Conservation (phyloP, 1,140 invertebrate genomes). For the Ceratina australensis region DNA sequence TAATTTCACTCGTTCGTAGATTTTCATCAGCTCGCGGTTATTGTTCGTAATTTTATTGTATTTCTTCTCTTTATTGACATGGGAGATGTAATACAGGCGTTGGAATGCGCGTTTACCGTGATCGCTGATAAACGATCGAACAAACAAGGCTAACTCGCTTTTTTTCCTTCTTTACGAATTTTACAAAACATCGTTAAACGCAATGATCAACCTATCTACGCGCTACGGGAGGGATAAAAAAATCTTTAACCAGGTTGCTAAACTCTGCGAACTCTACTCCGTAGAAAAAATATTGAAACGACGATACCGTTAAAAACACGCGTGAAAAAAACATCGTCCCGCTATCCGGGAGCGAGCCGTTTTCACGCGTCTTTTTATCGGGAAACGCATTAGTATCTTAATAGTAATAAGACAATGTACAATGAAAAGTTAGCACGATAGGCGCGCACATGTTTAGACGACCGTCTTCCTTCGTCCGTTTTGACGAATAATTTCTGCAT, state of each 20-base stretch:
- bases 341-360: no score
- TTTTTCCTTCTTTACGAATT: constrained; percentile 35
- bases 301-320: constrained; percentile 34
- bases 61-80: constrained; percentile 73
- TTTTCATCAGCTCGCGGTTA: constrained; percentile 33
- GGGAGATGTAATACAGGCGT: constrained; percentile 72
- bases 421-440: constrained; percentile 61
- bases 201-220: constrained; percentile 5
- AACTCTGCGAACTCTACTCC: constrained; percentile 55
- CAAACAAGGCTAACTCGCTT: constrained; percentile 53
- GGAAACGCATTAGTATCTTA: constrained; percentile 61
- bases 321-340: constrained; percentile 40
- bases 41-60: constrained; percentile 38
- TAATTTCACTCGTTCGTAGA: not conserved
- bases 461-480: not conserved
- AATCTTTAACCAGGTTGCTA: constrained; percentile 38
- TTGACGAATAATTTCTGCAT: constrained; percentile 5
- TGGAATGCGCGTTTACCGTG: constrained; percentile 71
- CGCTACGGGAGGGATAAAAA: constrained; percentile 37
- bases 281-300: constrained; percentile 68
- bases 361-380: constrained; percentile 43
- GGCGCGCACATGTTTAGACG: constrained; percentile 44
- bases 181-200: constrained; percentile 54
- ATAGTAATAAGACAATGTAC: constrained; percentile 66
- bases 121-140: constrained; percentile 59